Evolutionary conservation across 2,113 vertebrate species (phyloP).

Genomic region (Phalacrocorax carbo): DNA sequence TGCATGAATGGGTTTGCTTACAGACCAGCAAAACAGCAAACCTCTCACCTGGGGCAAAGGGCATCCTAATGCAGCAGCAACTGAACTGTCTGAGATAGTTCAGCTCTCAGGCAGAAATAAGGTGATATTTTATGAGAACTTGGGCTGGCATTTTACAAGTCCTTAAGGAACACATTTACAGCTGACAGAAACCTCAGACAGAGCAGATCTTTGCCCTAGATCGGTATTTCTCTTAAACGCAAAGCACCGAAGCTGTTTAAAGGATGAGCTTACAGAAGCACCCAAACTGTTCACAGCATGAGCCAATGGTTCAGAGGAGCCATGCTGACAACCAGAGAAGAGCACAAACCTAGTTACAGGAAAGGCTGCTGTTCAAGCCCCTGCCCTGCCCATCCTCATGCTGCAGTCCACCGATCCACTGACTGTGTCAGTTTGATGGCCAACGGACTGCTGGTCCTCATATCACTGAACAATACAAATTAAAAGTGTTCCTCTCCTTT

Average conservation of each 20-base stretch:
- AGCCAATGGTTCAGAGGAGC: not conserved
- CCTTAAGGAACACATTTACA: not conserved
- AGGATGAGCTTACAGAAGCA: not conserved
- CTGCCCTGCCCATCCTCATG: not conserved
- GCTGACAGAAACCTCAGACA: not conserved
- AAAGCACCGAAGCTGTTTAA: not conserved
- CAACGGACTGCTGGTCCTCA: not conserved
- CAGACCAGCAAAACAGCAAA: not conserved
- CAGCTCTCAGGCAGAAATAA: not conserved
- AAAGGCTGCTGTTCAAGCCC: not conserved
- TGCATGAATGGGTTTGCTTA: not conserved
- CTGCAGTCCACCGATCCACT: not conserved
- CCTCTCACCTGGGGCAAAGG: not conserved
- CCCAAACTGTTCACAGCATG: fast-evolving
- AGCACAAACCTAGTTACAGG: not conserved
- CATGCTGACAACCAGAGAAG: not conserved
- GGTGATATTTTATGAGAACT: not conserved
- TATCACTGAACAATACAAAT: not conserved
- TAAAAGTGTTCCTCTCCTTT: not conserved
- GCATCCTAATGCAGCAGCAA: not conserved
- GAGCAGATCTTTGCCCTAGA: not conserved
- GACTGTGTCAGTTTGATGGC: not conserved
- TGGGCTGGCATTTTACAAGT: not conserved
- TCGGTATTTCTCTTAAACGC: not conserved
- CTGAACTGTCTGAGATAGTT: not conserved